Evolutionary conservation across 2,888 invertebrate species (phyloP), one percentile per base, ranked within the genome.

Genomic region (Coenonympha arcania): DNA sequence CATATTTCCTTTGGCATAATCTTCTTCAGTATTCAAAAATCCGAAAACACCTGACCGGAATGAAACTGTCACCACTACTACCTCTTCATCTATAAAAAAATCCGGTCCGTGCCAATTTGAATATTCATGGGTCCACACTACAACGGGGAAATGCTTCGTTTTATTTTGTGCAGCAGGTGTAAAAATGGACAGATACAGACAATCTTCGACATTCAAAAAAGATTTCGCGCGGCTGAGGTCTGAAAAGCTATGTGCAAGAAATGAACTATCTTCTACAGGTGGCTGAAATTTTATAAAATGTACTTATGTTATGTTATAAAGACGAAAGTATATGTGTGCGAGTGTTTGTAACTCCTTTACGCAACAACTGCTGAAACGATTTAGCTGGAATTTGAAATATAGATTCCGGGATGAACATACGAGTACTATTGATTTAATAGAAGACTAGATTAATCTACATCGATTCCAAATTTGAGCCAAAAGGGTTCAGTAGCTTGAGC

Each of bases 1-100:
- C 79, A 84, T 83, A 58, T 86, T 85, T 1, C 85, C 84, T 54
- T 63, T 58, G 37, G 84, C 74, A 24, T 79, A 77, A 8, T 68
- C 65, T 51, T 85, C 82, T 50, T 67, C 76, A 8, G 83, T 78
- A 39, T 81, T 82, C 2, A 86, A 56, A 47, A 81, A 85, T 0
- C 83, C 86, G 3, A 85, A 72, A 33, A 82, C 72, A 1, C 70
- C 71, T 6, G 65, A 69, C 55, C 86, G 63, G 43, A 72, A 81
- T 1, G 76, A 77, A 1, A 83, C 64, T 3, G 65, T 65, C 0
- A 83, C 72, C 1, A 83, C 64, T 26, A 82, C 56, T 0, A 83
- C 50, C 9, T 66, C 68, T 66, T 86, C 79, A 13, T 81, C 75
- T 22, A 85, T 76, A 1, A 85, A 63, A 56, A 82, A 84, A 56